These are phyloP conservation scores for Anodontia alba DNA, from an alignment of 2,888 invertebrate genomes.

Conservation along the genomic window DNA sequence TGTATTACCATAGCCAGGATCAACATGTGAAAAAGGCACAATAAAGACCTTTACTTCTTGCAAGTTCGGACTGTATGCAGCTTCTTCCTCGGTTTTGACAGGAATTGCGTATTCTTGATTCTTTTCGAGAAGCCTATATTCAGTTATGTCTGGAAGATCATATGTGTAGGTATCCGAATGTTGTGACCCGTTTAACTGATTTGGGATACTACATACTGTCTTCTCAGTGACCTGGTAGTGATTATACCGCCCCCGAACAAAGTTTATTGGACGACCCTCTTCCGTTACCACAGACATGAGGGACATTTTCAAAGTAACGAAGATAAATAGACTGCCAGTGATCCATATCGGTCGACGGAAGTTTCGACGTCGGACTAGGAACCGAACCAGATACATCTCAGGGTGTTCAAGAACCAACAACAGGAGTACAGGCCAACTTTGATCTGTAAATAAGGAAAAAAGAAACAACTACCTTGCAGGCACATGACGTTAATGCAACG, in stretches of 20 bases:
- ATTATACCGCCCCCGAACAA: background rate
- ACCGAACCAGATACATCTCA: background rate
- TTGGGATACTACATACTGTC: background rate
- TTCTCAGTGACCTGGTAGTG: background rate
- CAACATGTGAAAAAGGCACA: slow-evolving; percentile 98
- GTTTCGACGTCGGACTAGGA: background rate
- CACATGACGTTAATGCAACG: too few species aligned
- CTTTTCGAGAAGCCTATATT: slow-evolving; percentile 59
- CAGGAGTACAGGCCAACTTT: too few species aligned
- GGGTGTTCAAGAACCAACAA: too few species aligned
- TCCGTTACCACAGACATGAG: background rate
- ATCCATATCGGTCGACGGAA: background rate
- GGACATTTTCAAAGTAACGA: background rate
- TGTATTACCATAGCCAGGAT: slow-evolving; percentile 98
- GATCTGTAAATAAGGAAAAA: too few species aligned
- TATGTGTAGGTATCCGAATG: slow-evolving; percentile 66
- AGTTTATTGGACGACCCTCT: background rate
- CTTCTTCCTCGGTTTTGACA: slow-evolving; percentile 49
- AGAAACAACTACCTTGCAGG: too few species aligned
- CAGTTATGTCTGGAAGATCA: slow-evolving; percentile 68
- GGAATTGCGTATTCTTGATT: slow-evolving; percentile 71
- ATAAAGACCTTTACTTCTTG: slow-evolving; percentile 86
- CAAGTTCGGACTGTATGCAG: slow-evolving; percentile 53
- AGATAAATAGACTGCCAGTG: background rate
- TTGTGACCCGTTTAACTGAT: background rate